These are phyloP conservation scores for Torymus auratus DNA, from an alignment of 2,888 invertebrate species.

Conservation along the genomic window DNA sequence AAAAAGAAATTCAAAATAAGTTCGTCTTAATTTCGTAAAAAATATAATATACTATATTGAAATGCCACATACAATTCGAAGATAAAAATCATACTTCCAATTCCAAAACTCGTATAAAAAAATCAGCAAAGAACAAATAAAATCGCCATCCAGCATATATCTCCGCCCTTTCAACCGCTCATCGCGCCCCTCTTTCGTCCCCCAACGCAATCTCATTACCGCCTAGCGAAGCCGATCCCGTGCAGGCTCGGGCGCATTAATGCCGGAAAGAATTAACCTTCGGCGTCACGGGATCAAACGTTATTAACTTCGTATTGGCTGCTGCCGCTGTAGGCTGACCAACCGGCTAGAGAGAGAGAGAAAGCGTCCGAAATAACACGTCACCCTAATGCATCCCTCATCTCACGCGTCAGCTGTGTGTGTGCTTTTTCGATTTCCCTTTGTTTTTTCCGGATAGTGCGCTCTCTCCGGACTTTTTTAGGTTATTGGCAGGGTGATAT, in stretches of 20 bases:
- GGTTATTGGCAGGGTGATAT: no score
- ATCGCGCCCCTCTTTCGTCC: conserved; percentile 62
- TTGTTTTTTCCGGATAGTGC: background rate
- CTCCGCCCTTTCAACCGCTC: conserved; percentile 13
- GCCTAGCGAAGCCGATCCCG: conserved; percentile 59
- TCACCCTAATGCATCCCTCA: conserved; percentile 62
- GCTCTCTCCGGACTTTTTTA: no score
- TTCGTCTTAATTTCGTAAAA: no score
- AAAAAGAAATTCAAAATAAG: no score
- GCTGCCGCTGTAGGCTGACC: conserved; percentile 57
- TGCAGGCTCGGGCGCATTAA: conserved; percentile 70
- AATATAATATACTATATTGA: no score
- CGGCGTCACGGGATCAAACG: conserved; percentile 72
- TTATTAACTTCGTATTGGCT: conserved; percentile 73
- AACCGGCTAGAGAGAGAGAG: background rate
- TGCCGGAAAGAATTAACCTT: conserved; percentile 75
- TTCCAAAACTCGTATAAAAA: no score
- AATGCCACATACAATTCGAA: no score
- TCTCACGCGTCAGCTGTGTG: conserved; percentile 63
- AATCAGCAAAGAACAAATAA: no score
- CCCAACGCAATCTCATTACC: conserved; percentile 42
- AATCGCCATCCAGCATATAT: no score
- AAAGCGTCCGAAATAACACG: conserved; percentile 62
- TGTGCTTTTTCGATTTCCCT: conserved; percentile 47
- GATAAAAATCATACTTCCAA: no score